Evolutionary conservation across 2,888 invertebrate genomes (phyloP), one percentile per base, ranked within the genome.

Genomic region (Seladonia tumulorum): DNA sequence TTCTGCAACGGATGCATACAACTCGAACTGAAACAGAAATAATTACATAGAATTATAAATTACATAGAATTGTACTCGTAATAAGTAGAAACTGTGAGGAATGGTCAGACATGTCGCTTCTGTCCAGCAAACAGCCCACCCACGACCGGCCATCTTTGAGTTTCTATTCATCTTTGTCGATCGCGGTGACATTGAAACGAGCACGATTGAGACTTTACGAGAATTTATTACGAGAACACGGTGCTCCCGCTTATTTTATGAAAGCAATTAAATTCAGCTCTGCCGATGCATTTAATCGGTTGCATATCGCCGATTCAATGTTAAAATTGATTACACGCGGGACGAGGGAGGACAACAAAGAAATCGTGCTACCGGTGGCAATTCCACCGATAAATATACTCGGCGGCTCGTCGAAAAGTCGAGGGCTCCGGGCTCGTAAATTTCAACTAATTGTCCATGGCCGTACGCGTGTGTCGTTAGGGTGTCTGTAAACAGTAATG

Each of bases 391-490:
- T 76, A 73, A 76, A 73, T 76, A 81, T 57, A 77, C 57, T 73
- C n/a, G 16, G 7, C 2, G 35, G 22, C 75, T 49, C 18, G 71
- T 79, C 35, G 78, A 29, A 57, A 60, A 81, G 74, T 88, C 81
- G 66, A 63, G 29, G 49, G 22, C 29, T 74, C 12, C 75, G 7
- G 49, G 81, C 81, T 87, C 81, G 72, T 89, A 87, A 89, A 87
- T 87, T 82, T 87, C 76, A 60, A 25, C 75, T 85, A 87, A 89
- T 86, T 89, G 87, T 47, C 22, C 22, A 63, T 47, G 74, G 8
- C 10, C 12, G 42, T 0, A n/a, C 3, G 2, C 1, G 10, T 12
- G 57, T 53, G 35, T 35, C 35, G 35, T 35, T 35, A 35, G 35
- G 5, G 35, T 35, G 5, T 35, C 35, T 35, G 35, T 35, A 5